A percentile compares a stretch with the other conserved stretches of the same genome.
Evolutionary conservation across 2,113 vertebrate genomes (phyloP).

Genomic region (human (Homo sapiens)): DNA sequence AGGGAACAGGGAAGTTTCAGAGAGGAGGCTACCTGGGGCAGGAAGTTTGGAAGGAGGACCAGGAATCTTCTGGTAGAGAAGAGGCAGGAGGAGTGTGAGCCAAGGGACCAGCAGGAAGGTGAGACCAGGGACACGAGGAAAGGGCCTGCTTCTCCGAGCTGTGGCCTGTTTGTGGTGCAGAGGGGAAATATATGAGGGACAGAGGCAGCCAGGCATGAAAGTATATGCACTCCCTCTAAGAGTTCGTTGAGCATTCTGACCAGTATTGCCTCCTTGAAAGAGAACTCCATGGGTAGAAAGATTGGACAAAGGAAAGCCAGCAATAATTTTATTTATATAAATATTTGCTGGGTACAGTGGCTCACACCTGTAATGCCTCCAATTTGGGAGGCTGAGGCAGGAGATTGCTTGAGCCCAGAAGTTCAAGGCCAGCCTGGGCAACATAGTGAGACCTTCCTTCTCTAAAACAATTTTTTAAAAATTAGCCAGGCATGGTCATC

Average conservation of each 20-base stretch:
- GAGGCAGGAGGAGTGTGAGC: background rate
- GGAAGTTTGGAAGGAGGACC: background rate
- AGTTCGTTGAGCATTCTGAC: background rate
- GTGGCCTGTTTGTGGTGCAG: accelerated
- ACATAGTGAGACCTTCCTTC: too few species aligned
- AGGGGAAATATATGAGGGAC: too few species aligned
- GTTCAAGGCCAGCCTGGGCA: too few species aligned
- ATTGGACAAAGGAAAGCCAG: background rate
- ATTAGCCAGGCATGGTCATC: too few species aligned
- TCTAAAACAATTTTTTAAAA: too few species aligned
- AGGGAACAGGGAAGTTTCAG: background rate
- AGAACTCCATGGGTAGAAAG: background rate
- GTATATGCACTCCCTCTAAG: too few species aligned
- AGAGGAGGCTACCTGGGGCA: background rate
- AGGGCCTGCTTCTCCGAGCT: background rate
- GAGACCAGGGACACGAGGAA: background rate
- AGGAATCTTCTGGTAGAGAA: background rate
- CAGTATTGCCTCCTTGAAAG: background rate
- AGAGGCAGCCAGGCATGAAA: background rate
- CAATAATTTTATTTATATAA: background rate
- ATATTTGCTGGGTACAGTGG: too few species aligned
- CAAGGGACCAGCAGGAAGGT: background rate
- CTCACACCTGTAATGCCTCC: too few species aligned
- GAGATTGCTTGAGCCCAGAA: too few species aligned
- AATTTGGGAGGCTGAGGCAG: too few species aligned